A percentile compares a stretch with the other conserved stretches of the same genome.
These are phyloP conservation scores for Melanostigma gelatinosum DNA, from an alignment of 2,113 vertebrate genomes.

Conservation along the genomic window DNA sequence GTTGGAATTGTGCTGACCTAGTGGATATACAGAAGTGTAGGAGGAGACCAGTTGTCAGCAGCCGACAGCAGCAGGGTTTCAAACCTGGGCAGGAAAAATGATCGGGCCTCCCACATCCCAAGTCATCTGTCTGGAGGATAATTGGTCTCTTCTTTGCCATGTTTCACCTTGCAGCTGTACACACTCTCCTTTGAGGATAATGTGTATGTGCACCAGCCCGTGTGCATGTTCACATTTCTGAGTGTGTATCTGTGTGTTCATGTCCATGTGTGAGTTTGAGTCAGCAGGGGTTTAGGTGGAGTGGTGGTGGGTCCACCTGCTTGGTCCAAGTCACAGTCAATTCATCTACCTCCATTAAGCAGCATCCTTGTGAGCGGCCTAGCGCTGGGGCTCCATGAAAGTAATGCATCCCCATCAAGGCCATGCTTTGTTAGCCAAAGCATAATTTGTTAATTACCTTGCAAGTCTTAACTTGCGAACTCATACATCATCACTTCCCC, in stretches of 20 bases:
- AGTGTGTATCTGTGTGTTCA: slow-evolving; percentile 6
- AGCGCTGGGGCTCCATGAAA: slow-evolving; percentile 67
- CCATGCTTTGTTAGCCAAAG: slow-evolving; percentile 74
- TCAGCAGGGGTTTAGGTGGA: slow-evolving; percentile 40
- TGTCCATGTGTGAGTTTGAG: slow-evolving; percentile 29
- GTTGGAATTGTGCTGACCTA: background rate
- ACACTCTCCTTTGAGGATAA: slow-evolving; percentile 60
- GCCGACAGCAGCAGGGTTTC: slow-evolving; percentile 55
- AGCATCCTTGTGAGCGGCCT: slow-evolving; percentile 59
- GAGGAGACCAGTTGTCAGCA: slow-evolving; percentile 48
- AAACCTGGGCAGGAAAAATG: slow-evolving; percentile 72
- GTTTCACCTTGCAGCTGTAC: slow-evolving; percentile 82
- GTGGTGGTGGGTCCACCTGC: slow-evolving; percentile 71
- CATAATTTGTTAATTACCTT: slow-evolving; percentile 83
- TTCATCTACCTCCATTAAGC: slow-evolving; percentile 78
- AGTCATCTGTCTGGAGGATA: slow-evolving; percentile 78
- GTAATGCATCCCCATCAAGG: slow-evolving; percentile 71
- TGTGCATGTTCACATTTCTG: slow-evolving; percentile 39
- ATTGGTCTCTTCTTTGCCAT: slow-evolving; percentile 77
- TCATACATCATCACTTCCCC: slow-evolving; percentile 73
- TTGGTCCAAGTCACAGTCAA: slow-evolving; percentile 65
- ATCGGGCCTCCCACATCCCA: slow-evolving; percentile 62
- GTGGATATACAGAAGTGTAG: background rate
- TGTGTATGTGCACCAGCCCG: slow-evolving; percentile 37
- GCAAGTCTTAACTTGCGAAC: slow-evolving; percentile 58